Evolutionary conservation across 92 coral and sea anemone genomes (phyloP).

Genomic region (Epizoanthus fatuus): DNA sequence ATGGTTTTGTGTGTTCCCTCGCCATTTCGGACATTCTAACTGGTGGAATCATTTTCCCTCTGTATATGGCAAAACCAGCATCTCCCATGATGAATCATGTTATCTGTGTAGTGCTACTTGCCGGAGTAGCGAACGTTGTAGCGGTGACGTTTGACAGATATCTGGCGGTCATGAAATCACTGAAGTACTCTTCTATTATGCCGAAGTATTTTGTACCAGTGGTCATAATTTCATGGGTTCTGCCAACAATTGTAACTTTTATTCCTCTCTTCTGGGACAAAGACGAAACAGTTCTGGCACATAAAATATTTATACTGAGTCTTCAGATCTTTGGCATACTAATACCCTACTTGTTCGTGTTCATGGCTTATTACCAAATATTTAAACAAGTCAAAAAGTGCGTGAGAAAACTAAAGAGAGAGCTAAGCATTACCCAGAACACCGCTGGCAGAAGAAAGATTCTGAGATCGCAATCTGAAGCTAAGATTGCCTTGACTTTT

Average conservation of each 20-base stretch:
- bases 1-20: slow-evolving; percentile 80
- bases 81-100: slow-evolving; percentile 67
- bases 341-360: slow-evolving; percentile 71
- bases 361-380: slow-evolving; percentile 69
- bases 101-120: slow-evolving; percentile 68
- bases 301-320: slow-evolving; percentile 70
- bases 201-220: slow-evolving; percentile 64
- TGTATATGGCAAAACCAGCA: slow-evolving; percentile 72
- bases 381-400: slow-evolving; percentile 68
- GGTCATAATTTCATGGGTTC: slow-evolving; percentile 64
- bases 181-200: slow-evolving; percentile 64
- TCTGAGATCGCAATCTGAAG: slow-evolving; percentile 55
- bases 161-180: slow-evolving; percentile 73
- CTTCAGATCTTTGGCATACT: slow-evolving; percentile 75
- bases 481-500: slow-evolving; percentile 76
- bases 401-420: slow-evolving; percentile 48
- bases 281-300: slow-evolving; percentile 44
- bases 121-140: slow-evolving; percentile 84
- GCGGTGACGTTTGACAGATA: slow-evolving; percentile 87
- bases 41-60: slow-evolving; percentile 78
- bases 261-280: slow-evolving; percentile 82
- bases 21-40: slow-evolving; percentile 83
- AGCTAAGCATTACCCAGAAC: slow-evolving; percentile 26
- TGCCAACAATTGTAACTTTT: slow-evolving; percentile 65
- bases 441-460: slow-evolving; percentile 51